Percentiles rank a stretch among this genome's conserved stretches.
Conservation (phyloP, 2,113 vertebrate genomes). For the Platichthys stellatus region DNA sequence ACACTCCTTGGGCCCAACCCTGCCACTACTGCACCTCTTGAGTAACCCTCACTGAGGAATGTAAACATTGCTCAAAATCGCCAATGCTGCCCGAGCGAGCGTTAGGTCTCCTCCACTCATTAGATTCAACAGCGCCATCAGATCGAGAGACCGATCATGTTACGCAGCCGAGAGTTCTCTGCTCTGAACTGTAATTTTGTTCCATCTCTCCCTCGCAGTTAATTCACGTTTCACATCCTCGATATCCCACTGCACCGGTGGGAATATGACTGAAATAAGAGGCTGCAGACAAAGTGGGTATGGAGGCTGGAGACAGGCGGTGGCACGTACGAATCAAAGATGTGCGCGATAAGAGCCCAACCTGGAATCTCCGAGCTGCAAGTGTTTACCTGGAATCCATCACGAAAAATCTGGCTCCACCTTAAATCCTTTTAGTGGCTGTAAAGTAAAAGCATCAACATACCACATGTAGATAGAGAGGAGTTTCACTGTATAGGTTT, state of each 20-base stretch:
- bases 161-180: background rate
- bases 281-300: background rate
- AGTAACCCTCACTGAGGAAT: slow-evolving; percentile 48
- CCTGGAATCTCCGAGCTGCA: background rate
- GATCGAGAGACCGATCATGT: background rate
- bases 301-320: background rate
- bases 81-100: background rate
- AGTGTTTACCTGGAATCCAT: background rate
- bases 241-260: background rate
- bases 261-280: background rate
- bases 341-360: background rate
- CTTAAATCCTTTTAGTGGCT: slow-evolving; percentile 19
- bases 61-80: slow-evolving; percentile 30
- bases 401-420: slow-evolving; percentile 9
- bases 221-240: background rate
- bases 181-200: background rate
- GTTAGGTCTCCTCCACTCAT: background rate
- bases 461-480: slow-evolving; percentile 12
- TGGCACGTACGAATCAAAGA: background rate
- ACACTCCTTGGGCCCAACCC: slow-evolving; percentile 24
- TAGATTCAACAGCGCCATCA: slow-evolving; percentile 8
- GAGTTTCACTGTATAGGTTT: slow-evolving; percentile 17
- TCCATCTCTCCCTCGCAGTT: background rate
- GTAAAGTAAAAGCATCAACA: slow-evolving; percentile 18
- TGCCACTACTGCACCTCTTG: slow-evolving; percentile 21